Conservation (phyloP, 2,797 vertebrate species). For the Gadopsis marmoratus region DNA sequence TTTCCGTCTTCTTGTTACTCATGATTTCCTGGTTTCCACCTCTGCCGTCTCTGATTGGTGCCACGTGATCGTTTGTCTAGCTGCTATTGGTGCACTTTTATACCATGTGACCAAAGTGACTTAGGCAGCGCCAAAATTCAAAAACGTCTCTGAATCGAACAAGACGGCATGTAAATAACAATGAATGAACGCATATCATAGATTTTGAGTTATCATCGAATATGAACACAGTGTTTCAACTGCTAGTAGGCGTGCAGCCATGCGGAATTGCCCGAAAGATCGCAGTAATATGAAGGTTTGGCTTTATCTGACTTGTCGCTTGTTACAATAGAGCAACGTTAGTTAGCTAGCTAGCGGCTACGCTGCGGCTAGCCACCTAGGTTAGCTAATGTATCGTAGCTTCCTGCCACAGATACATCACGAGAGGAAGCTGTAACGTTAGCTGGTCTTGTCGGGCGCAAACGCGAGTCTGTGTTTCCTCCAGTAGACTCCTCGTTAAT, state of each 20-base stretch:
- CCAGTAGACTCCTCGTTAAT: background rate
- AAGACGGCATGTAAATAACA: constrained; percentile 56
- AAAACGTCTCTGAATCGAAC: constrained; percentile 75
- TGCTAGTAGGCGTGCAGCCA: background rate
- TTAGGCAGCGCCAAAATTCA: constrained; percentile 93
- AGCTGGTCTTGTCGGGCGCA: fast-evolving
- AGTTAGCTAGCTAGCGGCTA: background rate
- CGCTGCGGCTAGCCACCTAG: background rate
- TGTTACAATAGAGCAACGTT: background rate
- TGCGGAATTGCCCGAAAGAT: constrained; percentile 46
- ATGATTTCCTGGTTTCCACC: constrained; percentile 57
- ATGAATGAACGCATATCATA: background rate
- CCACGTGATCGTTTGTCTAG: fast-evolving
- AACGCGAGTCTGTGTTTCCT: background rate
- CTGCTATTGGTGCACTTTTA: constrained; percentile 56
- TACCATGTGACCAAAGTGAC: constrained; percentile 81
- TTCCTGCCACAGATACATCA: background rate
- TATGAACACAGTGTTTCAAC: background rate
- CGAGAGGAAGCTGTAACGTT: background rate
- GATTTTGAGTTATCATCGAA: background rate
- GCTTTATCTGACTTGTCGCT: constrained; percentile 12
- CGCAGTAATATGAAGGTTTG: constrained; percentile 85
- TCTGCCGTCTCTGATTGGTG: constrained; percentile 48
- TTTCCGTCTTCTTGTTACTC: constrained; percentile 2
- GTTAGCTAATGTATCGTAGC: constrained; percentile 36